Base-by-base conservation (phyloP, 2,113 vertebrate genomes). In the Nibea coibor region DNA sequence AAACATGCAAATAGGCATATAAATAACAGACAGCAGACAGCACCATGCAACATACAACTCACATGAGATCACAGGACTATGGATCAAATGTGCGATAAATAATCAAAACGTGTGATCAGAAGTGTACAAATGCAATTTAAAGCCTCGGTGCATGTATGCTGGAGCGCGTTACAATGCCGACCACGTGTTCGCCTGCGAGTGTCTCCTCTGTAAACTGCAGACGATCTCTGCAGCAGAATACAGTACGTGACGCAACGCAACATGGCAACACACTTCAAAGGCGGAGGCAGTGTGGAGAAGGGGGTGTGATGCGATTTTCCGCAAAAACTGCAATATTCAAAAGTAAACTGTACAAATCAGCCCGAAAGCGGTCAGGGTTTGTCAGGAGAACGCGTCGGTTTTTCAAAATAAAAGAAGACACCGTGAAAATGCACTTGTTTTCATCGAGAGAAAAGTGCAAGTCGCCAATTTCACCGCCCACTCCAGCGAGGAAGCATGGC, bases 201-300 rank as follows among this genome's bases (percentile, higher is more conserved):
- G 58, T 2, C 0, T 78, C 74, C 45, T 90, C 89, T 83, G 76
- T 78, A 22, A 2, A 10, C 9, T 4, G 5, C 45, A 89, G 19
- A 88, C 87, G 91, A 93, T 92, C 92, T 93, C 79, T 79, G 91
- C 91, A 88, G 89, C 88, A 92, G 82, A 91, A 86, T 92, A 92
- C 91, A 91, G 91, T 91, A 83, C 89, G 92, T 94, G 93, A 93
- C 92, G 93, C 83, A 90, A 90, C 87, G 72, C 90, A 92, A 93
- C 93, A 94, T 94, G 92, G 93, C 92, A 94, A 93, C 91, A 92
- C 88, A 85, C 90, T 93, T 92, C 91, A 91, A 90, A 93, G 93
- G 91, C 90, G 91, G 89, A 91, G 93, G 91, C 75, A 85, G 83
- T 67, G 90, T 77, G 87, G 83, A 45, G 83, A 88, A 88, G 89